Conservation (phyloP, 1,140 invertebrate genomes). For the Apolygus lucorum region DNA sequence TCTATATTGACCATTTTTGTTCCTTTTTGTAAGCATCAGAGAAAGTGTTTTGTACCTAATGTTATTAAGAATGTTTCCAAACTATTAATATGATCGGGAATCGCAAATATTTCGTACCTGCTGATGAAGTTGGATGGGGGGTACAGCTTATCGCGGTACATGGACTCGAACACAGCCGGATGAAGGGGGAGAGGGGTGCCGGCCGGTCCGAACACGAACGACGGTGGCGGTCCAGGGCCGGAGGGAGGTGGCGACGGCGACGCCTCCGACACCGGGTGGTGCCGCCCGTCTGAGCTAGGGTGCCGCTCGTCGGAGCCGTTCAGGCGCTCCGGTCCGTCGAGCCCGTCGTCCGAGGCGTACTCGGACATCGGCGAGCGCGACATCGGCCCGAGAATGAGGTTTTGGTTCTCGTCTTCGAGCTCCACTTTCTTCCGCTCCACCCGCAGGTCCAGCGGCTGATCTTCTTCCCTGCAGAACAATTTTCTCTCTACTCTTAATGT, state of each 20-base stretch:
- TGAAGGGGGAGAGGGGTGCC: conserved; percentile 49
- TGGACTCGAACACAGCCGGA: conserved; percentile 58
- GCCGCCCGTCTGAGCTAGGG: not conserved
- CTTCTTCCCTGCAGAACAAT: conserved; percentile 42
- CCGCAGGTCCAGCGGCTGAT: conserved; percentile 72
- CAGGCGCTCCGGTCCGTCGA: not conserved
- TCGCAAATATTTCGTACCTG: not conserved
- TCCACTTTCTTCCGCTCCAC: conserved; percentile 66
- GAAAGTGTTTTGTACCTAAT: no score
- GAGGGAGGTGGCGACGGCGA: not conserved
- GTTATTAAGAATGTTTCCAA: no score
- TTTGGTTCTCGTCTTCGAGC: conserved; percentile 66
- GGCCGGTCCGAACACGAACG: conserved; percentile 39
- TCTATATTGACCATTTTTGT: no score
- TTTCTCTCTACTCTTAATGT: no score
- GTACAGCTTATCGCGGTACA: conserved; percentile 53
- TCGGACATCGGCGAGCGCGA: not conserved
- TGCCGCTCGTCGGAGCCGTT: not conserved
- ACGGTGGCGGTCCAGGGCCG: conserved; percentile 33
- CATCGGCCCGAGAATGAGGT: conserved; percentile 49
- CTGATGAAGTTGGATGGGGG: conserved; percentile 36
- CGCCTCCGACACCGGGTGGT: conserved; percentile 15
- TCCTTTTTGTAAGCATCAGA: no score
- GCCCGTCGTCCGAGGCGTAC: no score
- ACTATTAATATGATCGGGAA: no score